A percentile compares a stretch with the other conserved stretches of the same genome.
These are phyloP conservation scores for Ochlodes sylvanus DNA, from an alignment of 2,888 invertebrate species.

Conservation along the genomic window DNA sequence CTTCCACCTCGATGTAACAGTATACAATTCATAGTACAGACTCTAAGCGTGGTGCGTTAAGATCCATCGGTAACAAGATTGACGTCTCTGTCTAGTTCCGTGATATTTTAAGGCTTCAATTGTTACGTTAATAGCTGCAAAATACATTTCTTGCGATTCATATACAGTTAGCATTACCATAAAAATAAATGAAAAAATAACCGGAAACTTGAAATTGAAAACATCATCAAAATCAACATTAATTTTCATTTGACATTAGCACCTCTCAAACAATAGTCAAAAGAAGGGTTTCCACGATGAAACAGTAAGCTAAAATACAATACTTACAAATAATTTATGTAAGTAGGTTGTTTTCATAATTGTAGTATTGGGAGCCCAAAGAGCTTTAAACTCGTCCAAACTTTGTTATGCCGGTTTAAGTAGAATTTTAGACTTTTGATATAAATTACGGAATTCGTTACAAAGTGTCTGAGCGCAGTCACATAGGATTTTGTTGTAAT, in stretches of 20 bases:
- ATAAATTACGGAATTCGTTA: slow-evolving; percentile 16
- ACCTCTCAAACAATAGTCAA: too few species aligned
- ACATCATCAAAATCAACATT: too few species aligned
- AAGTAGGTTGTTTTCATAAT: slow-evolving; percentile 6
- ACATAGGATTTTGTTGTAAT: background rate
- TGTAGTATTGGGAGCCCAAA: background rate
- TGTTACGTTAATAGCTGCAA: too few species aligned
- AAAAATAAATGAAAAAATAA: too few species aligned
- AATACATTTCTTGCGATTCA: too few species aligned
- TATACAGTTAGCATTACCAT: too few species aligned
- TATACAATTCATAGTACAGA: background rate
- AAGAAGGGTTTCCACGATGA: too few species aligned
- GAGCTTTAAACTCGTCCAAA: slow-evolving; percentile 1
- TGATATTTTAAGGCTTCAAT: slow-evolving; percentile 3
- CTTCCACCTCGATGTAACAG: too few species aligned
- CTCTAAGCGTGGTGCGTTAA: slow-evolving; percentile 3
- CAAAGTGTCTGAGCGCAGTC: slow-evolving; percentile 4
- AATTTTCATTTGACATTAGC: too few species aligned
- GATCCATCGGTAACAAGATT: slow-evolving; percentile 13
- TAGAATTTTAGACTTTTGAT: slow-evolving; percentile 7
- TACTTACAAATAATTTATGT: slow-evolving; percentile 5
- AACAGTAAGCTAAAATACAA: background rate
- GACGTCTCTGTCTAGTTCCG: slow-evolving; percentile 5
- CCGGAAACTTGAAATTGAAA: too few species aligned
- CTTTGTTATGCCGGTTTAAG: slow-evolving; percentile 7